phyloP scores from a whole-genome alignment of 2,888 invertebrate genomes.

The Diadromus collaris region DNA sequence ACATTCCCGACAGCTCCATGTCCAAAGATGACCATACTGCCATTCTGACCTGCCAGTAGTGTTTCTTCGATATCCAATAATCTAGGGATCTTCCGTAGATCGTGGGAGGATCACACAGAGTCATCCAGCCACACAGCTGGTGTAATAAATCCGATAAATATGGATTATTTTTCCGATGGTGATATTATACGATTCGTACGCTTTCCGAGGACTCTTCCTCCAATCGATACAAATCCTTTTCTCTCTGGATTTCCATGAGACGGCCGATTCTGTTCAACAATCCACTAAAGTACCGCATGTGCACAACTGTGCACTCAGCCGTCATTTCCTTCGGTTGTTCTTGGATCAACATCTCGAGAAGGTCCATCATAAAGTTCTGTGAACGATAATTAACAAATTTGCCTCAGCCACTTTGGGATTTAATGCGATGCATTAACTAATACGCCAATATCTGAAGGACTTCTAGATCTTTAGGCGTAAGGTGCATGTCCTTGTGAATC shows the following conservation, averaged over 20 bases:
- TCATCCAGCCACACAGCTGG: constrained; percentile 33
- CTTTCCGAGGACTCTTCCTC: constrained; percentile 6
- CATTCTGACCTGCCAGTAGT: constrained; percentile 49
- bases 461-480: constrained; percentile 53
- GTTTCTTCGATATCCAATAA: constrained; percentile 54
- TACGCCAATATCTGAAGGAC: constrained; percentile 20
- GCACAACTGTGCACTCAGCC: constrained; percentile 48
- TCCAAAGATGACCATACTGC: constrained; percentile 49
- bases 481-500: constrained; percentile 62
- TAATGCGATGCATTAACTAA: background rate
- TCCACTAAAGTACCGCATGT: constrained; percentile 48
- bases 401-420: background rate
- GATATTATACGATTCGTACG: constrained; percentile 9
- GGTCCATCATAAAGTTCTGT: constrained; percentile 58
- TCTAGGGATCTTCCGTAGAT: constrained; percentile 58
- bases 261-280: constrained; percentile 41
- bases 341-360: constrained; percentile 57
- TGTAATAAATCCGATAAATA: constrained; percentile 4
- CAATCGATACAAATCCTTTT: constrained; percentile 40
- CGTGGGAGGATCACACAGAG: constrained; percentile 6
- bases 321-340: constrained; percentile 54
- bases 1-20: constrained; percentile 34
- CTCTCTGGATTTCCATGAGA: constrained; percentile 52
- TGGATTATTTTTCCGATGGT: background rate
- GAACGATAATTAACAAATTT: constrained; percentile 12